These are phyloP conservation scores for Drosophila emarginata DNA, from an alignment of 2,888 invertebrate species.

Conservation along the genomic window DNA sequence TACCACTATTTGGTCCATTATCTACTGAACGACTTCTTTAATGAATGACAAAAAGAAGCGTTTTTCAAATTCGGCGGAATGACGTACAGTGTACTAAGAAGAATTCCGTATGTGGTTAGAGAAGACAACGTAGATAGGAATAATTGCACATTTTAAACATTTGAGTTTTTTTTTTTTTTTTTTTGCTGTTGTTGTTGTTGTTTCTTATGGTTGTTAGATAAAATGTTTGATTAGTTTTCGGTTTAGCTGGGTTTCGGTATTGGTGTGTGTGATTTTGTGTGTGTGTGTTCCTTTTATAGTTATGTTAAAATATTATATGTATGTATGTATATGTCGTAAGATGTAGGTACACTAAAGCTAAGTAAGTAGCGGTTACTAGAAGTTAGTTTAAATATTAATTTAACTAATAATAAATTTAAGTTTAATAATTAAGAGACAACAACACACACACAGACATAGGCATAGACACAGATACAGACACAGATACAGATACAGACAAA, in stretches of 20 bases:
- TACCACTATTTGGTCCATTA: neutral
- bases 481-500: neutral
- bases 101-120: neutral
- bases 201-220: neutral
- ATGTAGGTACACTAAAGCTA: slow-evolving; percentile 3
- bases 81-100: neutral
- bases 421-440: neutral
- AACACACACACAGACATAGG: slow-evolving; percentile 4
- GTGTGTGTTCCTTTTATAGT: neutral
- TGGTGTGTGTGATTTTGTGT: slow-evolving; percentile 8
- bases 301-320: neutral
- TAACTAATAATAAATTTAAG: neutral
- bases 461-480: neutral
- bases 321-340: neutral
- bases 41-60: neutral
- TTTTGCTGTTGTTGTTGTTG: slow-evolving; percentile 6
- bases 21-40: neutral
- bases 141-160: slow-evolving; percentile 15
- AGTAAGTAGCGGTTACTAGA: neutral
- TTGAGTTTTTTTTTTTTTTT: neutral
- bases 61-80: neutral
- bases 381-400: neutral
- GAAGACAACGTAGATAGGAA: neutral
- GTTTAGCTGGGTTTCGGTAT: slow-evolving; percentile 3
- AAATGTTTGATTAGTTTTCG: slow-evolving; percentile 10